phyloP scores from a whole-genome alignment of 2,797 vertebrate genomes.

The Trachops cirrhosus region DNA sequence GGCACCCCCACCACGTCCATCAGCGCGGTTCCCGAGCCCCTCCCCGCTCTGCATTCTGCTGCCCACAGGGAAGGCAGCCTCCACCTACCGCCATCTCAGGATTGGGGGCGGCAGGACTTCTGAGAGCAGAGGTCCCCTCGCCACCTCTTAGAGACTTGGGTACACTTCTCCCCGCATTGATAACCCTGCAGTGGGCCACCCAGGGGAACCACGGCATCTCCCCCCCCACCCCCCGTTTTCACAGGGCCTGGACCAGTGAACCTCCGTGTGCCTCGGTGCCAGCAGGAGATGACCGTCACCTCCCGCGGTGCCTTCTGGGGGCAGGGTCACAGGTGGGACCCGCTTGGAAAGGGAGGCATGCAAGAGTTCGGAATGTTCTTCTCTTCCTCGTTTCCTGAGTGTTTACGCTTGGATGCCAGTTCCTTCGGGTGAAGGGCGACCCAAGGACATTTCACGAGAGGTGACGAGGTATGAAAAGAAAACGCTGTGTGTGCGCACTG shows the following conservation, averaged over 20 bases:
- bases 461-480: neutral
- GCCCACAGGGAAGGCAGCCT: fast-evolving
- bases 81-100: fast-evolving
- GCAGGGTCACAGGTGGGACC: neutral
- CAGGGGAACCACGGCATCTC: fast-evolving
- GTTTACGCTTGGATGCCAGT: fast-evolving
- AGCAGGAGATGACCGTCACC: neutral
- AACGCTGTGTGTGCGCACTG: fast-evolving
- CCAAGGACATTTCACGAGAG: neutral
- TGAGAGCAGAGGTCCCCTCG: fast-evolving
- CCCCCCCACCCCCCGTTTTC: fast-evolving
- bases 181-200: fast-evolving
- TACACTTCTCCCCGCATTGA: fast-evolving
- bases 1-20: fast-evolving
- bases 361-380: neutral
- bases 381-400: neutral
- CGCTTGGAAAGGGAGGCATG: fast-evolving
- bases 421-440: neutral
- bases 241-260: fast-evolving
- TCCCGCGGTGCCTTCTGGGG: neutral
- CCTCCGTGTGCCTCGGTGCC: neutral
- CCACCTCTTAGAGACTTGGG: no score
- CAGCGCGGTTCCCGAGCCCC: fast-evolving
- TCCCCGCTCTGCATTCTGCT: fast-evolving
- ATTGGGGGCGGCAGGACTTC: neutral